Percentiles rank a stretch among this genome's conserved stretches.
Evolutionary conservation across 2,888 invertebrate genomes (phyloP).

Genomic region (Leucophora obtusa): DNA sequence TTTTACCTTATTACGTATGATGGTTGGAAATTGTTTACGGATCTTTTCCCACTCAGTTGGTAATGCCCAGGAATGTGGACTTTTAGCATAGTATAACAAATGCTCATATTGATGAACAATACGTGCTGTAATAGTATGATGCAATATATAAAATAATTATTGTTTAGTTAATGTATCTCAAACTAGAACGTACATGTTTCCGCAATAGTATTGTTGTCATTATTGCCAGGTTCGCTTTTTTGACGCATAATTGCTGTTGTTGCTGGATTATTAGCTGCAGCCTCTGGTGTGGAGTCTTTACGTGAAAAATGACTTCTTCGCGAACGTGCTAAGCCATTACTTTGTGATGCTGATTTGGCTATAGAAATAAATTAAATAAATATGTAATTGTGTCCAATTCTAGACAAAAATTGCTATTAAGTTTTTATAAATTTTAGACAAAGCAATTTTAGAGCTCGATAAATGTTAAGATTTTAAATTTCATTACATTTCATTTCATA

Average conservation of each 20-base stretch:
- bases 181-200: constrained; percentile 68
- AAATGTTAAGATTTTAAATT: too few relatives aligned
- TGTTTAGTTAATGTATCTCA: background rate
- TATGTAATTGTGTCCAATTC: too few relatives aligned
- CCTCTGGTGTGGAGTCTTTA: constrained; percentile 78
- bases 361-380: background rate
- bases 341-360: constrained; percentile 68
- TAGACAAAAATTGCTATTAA: too few relatives aligned
- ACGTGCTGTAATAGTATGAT: constrained; percentile 70
- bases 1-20: constrained; percentile 79
- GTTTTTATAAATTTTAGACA: too few relatives aligned
- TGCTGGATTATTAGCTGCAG: constrained; percentile 61
- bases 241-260: constrained; percentile 61
- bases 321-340: constrained; percentile 77
- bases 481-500: too few relatives aligned
- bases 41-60: constrained; percentile 77
- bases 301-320: constrained; percentile 79
- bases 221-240: constrained; percentile 67
- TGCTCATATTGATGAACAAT: constrained; percentile 77
- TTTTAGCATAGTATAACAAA: constrained; percentile 77
- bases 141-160: background rate
- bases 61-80: constrained; percentile 77
- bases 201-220: constrained; percentile 54
- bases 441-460: too few relatives aligned
- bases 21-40: constrained; percentile 75